These are phyloP conservation scores for Leptopilina boulardi DNA, from an alignment of 1,140 invertebrate species.

Conservation along the genomic window DNA sequence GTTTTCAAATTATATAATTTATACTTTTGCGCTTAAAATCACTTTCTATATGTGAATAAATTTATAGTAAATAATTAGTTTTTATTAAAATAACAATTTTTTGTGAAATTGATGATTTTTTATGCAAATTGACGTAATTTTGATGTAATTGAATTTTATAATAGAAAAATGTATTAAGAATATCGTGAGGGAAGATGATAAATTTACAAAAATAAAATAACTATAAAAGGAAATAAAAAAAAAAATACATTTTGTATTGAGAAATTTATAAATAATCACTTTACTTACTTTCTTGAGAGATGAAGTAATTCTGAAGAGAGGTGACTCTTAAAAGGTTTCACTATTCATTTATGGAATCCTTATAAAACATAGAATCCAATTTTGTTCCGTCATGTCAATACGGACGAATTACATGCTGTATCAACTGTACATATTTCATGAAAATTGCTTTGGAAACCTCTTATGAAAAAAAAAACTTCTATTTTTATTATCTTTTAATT, in stretches of 20 bases:
- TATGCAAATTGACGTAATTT: no score
- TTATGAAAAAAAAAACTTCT: neutral
- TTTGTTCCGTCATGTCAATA: slow-evolving; percentile 51
- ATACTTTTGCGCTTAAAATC: no score
- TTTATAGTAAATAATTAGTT: no score
- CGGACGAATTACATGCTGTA: slow-evolving; percentile 21
- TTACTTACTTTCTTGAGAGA: slow-evolving; percentile 57
- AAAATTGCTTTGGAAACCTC: neutral
- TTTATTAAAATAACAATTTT: no score
- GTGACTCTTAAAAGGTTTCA: slow-evolving; percentile 66
- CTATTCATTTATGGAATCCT: slow-evolving; percentile 73
- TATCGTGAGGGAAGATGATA: neutral
- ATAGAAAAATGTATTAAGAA: neutral
- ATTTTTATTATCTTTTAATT: neutral
- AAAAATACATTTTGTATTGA: neutral
- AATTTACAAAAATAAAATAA: neutral
- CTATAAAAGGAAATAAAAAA: neutral
- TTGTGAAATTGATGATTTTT: no score
- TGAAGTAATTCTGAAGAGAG: slow-evolving; percentile 61
- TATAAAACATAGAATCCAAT: slow-evolving; percentile 70
- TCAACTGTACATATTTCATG: neutral
- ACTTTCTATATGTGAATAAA: no score
- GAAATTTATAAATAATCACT: slow-evolving; percentile 8
- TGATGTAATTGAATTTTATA: neutral
- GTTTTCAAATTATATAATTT: no score